These are phyloP conservation scores for Rhamphomyia laevipes DNA, from an alignment of 2,888 invertebrate species.

Conservation along the genomic window DNA sequence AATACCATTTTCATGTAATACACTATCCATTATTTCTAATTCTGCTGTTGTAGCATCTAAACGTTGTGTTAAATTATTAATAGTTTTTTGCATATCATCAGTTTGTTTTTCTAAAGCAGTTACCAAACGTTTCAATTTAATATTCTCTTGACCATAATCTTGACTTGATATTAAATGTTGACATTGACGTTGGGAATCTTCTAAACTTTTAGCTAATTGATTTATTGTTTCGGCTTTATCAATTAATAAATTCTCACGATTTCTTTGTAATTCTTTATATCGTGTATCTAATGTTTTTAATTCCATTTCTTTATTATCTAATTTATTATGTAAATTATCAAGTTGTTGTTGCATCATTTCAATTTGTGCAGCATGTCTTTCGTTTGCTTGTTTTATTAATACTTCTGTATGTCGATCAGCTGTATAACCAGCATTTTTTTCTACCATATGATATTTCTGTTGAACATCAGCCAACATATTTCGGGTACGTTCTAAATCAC, in stretches of 20 bases:
- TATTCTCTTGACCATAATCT: conserved; percentile 28
- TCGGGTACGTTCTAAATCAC: conserved; percentile 43
- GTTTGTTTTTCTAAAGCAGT: conserved; percentile 28
- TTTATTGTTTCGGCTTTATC: conserved; percentile 53
- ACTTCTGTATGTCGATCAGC: conserved; percentile 29
- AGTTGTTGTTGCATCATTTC: conserved; percentile 41
- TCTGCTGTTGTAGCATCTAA: conserved; percentile 30
- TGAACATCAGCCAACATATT: conserved; percentile 41
- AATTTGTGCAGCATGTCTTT: conserved; percentile 39
- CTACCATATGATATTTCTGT: conserved; percentile 33
- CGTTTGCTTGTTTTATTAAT: conserved; percentile 38
- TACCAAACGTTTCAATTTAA: conserved; percentile 25
- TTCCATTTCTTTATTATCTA: conserved; percentile 41
- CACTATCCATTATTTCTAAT: conserved; percentile 31
- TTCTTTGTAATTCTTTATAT: conserved; percentile 45
- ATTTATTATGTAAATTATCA: conserved; percentile 33
- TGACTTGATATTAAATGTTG: conserved; percentile 29
- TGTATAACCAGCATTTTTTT: conserved; percentile 26
- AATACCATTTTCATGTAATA: conserved; percentile 28
- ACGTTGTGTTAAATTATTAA: conserved; percentile 25
- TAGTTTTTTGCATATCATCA: conserved; percentile 27
- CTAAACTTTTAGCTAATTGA: conserved; percentile 46
- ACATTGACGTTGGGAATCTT: conserved; percentile 45
- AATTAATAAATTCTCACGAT: conserved; percentile 47
- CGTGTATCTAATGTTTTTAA: conserved; percentile 42